A percentile compares a stretch with the other conserved stretches of the same genome.
Evolutionary conservation across 2,113 vertebrate species (phyloP).

Genomic region (Prietella phreatophila): DNA sequence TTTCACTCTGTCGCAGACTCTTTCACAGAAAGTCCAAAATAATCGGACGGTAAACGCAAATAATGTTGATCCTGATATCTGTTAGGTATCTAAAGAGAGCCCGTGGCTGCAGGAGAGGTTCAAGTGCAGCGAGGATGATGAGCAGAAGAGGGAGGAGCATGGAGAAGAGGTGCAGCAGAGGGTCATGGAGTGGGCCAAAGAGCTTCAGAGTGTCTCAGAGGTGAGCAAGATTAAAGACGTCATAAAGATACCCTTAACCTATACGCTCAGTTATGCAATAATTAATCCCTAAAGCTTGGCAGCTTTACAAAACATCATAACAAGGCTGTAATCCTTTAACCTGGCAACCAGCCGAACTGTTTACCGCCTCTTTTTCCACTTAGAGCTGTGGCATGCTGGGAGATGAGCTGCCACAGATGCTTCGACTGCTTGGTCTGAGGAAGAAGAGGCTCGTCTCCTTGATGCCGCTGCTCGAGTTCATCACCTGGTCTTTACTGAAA

Average conservation of each 20-base stretch:
- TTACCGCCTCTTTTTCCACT: background rate
- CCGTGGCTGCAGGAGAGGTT: conserved; percentile 48
- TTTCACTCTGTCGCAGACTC: background rate
- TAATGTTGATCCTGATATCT: background rate
- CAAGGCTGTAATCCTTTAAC: background rate
- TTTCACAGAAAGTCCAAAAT: background rate
- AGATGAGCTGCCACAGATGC: conserved; percentile 61
- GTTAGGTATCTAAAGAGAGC: conserved; percentile 43
- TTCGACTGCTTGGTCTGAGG: conserved; percentile 66
- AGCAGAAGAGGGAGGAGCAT: background rate
- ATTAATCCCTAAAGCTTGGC: background rate
- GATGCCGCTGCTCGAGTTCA: conserved; percentile 75
- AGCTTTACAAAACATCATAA: background rate
- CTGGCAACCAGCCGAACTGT: background rate
- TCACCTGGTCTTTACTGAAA: conserved; percentile 76
- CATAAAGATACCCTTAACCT: background rate
- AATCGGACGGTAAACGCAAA: background rate
- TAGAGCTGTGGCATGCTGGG: conserved; percentile 69
- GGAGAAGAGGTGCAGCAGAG: conserved; percentile 54
- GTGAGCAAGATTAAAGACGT: conserved; percentile 55
- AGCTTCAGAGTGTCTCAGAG: conserved; percentile 67
- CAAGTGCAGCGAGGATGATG: conserved; percentile 15
- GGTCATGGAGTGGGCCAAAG: conserved; percentile 74
- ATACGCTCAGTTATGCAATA: background rate
- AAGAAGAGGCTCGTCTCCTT: conserved; percentile 67